Evolutionary conservation across 2,113 vertebrate genomes (phyloP).

Genomic region (Platanista minor): DNA sequence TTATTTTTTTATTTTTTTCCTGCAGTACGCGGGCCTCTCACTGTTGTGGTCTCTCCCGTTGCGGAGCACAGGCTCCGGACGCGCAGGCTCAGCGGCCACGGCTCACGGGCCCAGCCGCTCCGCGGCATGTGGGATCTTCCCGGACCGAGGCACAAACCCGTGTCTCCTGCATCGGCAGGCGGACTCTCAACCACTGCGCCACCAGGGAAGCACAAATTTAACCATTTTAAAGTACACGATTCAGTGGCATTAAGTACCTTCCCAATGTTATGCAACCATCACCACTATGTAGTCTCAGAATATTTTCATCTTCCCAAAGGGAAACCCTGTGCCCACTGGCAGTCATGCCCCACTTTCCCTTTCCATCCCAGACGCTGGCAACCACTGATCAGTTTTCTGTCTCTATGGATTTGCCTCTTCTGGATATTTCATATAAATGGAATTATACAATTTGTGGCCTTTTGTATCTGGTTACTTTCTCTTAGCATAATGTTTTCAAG

Average conservation of each 20-base stretch:
- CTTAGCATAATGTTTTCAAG: background rate
- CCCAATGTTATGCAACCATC: background rate
- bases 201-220: too few species aligned
- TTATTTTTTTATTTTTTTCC: too few species aligned
- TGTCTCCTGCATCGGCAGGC: too few species aligned
- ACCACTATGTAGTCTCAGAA: background rate
- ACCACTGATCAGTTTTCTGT: background rate
- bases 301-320: background rate
- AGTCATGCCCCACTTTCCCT: background rate
- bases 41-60: too few species aligned
- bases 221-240: background rate
- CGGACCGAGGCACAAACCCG: too few species aligned
- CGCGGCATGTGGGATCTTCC: too few species aligned
- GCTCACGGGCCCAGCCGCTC: too few species aligned
- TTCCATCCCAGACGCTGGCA: background rate
- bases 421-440: background rate
- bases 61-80: too few species aligned
- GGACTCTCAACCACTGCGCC: too few species aligned
- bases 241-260: background rate
- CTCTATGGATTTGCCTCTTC: background rate
- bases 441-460: background rate
- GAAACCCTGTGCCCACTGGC: background rate
- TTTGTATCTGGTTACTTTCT: background rate
- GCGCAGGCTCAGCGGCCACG: too few species aligned
- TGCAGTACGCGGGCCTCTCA: too few species aligned